Base-by-base conservation (phyloP, 35 echinoderm and acorn worm species). In the Nesometra sesokonis region DNA sequence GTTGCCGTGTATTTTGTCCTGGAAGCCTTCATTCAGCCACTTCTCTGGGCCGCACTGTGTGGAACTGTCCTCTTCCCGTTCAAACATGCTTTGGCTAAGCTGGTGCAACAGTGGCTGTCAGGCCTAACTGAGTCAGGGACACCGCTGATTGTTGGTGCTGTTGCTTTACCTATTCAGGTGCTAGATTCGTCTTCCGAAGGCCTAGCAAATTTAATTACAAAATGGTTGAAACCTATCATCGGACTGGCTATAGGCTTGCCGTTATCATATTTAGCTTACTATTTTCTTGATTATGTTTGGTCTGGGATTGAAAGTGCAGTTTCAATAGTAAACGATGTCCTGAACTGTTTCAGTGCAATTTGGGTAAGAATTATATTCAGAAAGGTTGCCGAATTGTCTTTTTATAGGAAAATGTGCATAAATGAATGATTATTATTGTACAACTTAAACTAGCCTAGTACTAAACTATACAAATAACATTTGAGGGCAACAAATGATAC, bases 171-270 rank as follows among this genome's bases (percentile, higher is more conserved):
- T 17, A 32, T 93, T 30, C 90, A 83, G 37, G 19, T 93, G 23
- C 36, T 93, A 37, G 89, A 93, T 67, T 93, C 86, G 35, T 84
- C 92, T 23, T 93, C 92, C 4, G 92, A 93, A 79, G 57, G 82
- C 35, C 43, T 93, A 0, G 92, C 88, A 13, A 79, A 86, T 23
- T 29, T 90, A 8, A 82, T 93, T 80, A 84, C 88, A 35, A 79
- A 76, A 23, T 76, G 88, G 77, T 84, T 47, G 32, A 93, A 90
- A 35, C 37, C 87, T 57, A 82, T 93, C 30, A 87, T 87, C 0
- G 88, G 84, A 17, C 88, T 93, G 2, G 80, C 79, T 32, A 46
- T 89, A n/a, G 92, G 88, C 21, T 80, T 93, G 32, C 92, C 92
- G 32, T 30, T 88, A 27, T 46, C 88, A 0, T 93, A 87, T 81